These are phyloP conservation scores for Herpetotheres cachinnans DNA, from an alignment of 2,113 vertebrate species.

Conservation along the genomic window DNA sequence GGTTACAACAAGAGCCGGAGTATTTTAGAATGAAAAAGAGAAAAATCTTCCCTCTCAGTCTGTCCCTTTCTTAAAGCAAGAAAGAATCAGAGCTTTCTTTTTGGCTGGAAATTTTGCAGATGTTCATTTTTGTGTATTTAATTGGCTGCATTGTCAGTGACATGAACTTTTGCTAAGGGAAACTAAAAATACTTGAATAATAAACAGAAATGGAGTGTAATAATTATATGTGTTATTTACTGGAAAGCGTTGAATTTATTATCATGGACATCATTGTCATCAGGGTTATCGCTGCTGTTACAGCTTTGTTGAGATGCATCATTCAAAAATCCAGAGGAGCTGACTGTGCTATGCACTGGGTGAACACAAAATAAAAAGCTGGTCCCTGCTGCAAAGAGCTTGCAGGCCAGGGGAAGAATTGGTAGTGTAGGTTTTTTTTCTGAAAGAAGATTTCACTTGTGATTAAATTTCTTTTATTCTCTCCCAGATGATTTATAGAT, in stretches of 20 bases:
- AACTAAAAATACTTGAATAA: conserved; percentile 45
- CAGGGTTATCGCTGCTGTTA: neutral
- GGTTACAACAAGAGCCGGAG: neutral
- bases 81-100: neutral
- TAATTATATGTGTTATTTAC: conserved; percentile 29
- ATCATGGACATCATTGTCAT: neutral
- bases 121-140: conserved; percentile 31
- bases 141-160: conserved; percentile 6
- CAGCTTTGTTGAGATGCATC: neutral
- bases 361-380: neutral
- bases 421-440: neutral
- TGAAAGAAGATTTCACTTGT: neutral
- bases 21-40: neutral
- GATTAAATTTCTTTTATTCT: conserved; percentile 27
- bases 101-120: conserved; percentile 7
- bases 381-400: neutral
- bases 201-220: neutral
- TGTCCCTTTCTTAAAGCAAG: neutral
- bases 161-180: conserved; percentile 29
- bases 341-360: neutral
- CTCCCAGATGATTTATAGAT: neutral
- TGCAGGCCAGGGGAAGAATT: neutral
- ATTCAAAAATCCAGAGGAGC: neutral
- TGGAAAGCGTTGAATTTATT: conserved; percentile 33
- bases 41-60: neutral